Conservation (phyloP, 2,113 vertebrate genomes). For the Passer montanus region DNA sequence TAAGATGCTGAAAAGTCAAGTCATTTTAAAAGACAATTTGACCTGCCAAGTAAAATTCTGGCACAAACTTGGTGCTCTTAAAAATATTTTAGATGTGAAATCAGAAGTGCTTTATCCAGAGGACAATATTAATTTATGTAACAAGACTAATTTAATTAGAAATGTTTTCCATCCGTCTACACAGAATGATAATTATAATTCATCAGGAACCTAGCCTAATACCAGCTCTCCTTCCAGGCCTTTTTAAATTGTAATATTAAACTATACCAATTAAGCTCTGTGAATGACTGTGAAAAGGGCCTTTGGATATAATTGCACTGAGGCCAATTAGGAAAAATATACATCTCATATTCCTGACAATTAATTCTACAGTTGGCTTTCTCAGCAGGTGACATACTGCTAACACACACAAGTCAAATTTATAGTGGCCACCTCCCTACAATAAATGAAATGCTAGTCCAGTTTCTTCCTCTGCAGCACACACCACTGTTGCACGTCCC, state of each 20-base stretch:
- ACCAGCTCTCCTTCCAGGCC: background rate
- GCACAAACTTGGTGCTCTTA: background rate
- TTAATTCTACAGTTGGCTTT: background rate
- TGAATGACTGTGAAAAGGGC: background rate
- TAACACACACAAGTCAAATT: background rate
- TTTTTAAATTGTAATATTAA: constrained; percentile 14
- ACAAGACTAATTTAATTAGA: constrained; percentile 20
- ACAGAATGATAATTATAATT: constrained; percentile 20
- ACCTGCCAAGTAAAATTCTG: background rate
- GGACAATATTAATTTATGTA: constrained; percentile 25
- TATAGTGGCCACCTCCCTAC: background rate
- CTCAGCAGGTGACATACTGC: background rate
- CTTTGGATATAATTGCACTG: constrained; percentile 11
- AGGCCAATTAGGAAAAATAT: background rate
- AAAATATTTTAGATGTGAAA: background rate
- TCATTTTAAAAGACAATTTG: background rate
- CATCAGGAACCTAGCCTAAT: background rate
- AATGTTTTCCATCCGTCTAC: background rate
- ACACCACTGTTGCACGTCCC: accelerated
- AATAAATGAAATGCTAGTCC: background rate
- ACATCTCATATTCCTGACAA: background rate
- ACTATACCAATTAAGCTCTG: constrained; percentile 24
- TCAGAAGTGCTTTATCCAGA: constrained; percentile 11
- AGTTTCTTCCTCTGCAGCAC: background rate
- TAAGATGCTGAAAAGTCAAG: background rate